phyloP scores from a whole-genome alignment of 1,140 invertebrate genomes.

The Gonioctena quinquepunctata region DNA sequence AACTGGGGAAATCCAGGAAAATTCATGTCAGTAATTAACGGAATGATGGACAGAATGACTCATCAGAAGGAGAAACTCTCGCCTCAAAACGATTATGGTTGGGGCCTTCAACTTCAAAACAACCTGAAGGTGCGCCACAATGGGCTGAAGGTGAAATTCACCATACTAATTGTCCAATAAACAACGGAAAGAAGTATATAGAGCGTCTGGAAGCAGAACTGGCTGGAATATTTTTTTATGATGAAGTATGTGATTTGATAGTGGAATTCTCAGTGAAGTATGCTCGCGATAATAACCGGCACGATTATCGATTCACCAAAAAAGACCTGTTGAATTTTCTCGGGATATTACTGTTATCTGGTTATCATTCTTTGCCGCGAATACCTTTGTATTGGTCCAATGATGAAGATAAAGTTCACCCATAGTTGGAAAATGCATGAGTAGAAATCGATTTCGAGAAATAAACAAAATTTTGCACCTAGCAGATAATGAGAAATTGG shows the following conservation, averaged over 20 bases:
- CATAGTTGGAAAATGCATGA: conserved; percentile 25
- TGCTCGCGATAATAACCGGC: conserved; percentile 23
- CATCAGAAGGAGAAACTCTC: too few relatives aligned
- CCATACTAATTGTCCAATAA: too few relatives aligned
- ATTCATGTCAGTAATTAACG: neutral
- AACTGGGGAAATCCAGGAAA: neutral
- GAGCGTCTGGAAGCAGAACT: conserved; percentile 3
- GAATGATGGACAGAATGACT: too few relatives aligned
- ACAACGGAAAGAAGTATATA: too few relatives aligned
- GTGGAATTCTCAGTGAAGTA: conserved; percentile 16
- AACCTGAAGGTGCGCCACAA: too few relatives aligned
- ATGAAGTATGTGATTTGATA: conserved; percentile 8
- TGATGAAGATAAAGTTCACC: conserved; percentile 20
- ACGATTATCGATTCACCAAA: neutral
- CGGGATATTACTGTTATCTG: conserved; percentile 18
- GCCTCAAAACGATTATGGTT: too few relatives aligned
- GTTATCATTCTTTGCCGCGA: conserved; percentile 20
- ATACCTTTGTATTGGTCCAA: conserved; percentile 23
- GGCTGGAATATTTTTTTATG: conserved; percentile 22
- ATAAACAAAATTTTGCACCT: conserved; percentile 33
- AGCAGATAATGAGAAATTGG: conserved; percentile 39
- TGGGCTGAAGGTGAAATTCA: too few relatives aligned
- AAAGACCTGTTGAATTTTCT: conserved; percentile 11
- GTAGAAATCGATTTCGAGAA: conserved; percentile 20
- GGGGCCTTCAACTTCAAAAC: too few relatives aligned